Evolutionary conservation across 2,113 vertebrate species (phyloP).

Genomic region (Carassius auratus): DNA sequence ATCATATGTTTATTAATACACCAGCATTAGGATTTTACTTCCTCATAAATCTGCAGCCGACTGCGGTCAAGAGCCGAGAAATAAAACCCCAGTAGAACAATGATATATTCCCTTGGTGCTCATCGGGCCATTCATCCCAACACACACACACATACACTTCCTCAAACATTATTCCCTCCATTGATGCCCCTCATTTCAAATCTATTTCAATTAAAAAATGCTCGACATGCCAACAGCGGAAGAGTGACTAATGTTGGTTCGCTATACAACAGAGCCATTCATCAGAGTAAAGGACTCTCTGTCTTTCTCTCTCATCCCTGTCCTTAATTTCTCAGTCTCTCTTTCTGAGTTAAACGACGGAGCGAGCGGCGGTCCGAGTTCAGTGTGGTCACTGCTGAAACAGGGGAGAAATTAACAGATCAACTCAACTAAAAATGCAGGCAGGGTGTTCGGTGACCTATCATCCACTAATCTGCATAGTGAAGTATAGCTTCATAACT

Average conservation of each 20-base stretch:
- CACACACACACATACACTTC: conserved; percentile 63
- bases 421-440: conserved; percentile 90
- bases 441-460: conserved; percentile 92
- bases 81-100: conserved; percentile 84
- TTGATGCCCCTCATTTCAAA: conserved; percentile 91
- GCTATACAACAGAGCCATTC: conserved; percentile 81
- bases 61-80: conserved; percentile 77
- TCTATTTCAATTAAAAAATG: conserved; percentile 95
- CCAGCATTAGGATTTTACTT: conserved; percentile 91
- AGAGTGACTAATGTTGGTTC: conserved; percentile 85
- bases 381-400: conserved; percentile 89
- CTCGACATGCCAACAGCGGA: conserved; percentile 79
- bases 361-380: conserved; percentile 70
- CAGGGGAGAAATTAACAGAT: conserved; percentile 95
- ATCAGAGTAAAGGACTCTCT: conserved; percentile 74
- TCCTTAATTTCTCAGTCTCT: conserved; percentile 21
- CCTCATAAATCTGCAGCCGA: conserved; percentile 83
- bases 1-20: conserved; percentile 97
- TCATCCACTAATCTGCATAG: conserved; percentile 95
- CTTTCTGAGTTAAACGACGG: conserved; percentile 30
- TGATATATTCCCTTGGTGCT: conserved; percentile 78
- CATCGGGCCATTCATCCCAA: conserved; percentile 43
- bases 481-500: conserved; percentile 97
- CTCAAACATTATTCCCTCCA: conserved; percentile 82
- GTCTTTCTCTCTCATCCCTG: not conserved